Evolutionary conservation across 2,888 invertebrate genomes (phyloP).

Genomic region (Tinea trinotella): DNA sequence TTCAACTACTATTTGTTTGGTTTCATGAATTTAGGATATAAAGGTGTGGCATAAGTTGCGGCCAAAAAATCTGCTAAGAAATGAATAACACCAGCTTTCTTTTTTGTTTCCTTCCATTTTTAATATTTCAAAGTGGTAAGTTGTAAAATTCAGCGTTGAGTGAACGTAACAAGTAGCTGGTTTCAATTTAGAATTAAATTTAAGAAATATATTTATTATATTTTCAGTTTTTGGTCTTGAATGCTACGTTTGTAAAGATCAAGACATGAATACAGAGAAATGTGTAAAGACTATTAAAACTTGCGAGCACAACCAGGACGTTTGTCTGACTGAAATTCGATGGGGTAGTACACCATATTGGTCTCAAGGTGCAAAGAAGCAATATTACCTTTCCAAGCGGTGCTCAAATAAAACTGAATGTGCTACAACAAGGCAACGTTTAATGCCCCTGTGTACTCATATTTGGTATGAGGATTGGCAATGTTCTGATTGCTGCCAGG

Average conservation of each 20-base stretch:
- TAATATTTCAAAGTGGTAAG: slow-evolving; percentile 5
- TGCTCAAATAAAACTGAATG: slow-evolving; percentile 89
- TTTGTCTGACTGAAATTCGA: slow-evolving; percentile 89
- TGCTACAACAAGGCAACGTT: slow-evolving; percentile 76
- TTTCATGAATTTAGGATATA: too few species aligned
- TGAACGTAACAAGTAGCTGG: too few species aligned
- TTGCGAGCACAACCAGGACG: slow-evolving; percentile 89
- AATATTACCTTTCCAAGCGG: slow-evolving; percentile 92
- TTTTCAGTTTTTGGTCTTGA: slow-evolving; percentile 80
- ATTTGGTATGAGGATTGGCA: slow-evolving; percentile 98
- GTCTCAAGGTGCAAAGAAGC: slow-evolving; percentile 93
- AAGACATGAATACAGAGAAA: slow-evolving; percentile 93
- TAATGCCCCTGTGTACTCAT: slow-evolving; percentile 86
- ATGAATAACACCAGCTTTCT: not conserved
- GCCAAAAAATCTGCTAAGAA: not conserved
- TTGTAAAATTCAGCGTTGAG: not conserved
- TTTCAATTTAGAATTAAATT: too few species aligned
- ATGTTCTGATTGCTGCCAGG: slow-evolving; percentile 95
- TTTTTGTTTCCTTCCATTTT: not conserved
- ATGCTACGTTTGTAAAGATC: slow-evolving; percentile 95
- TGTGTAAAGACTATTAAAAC: slow-evolving; percentile 93
- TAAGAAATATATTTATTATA: not conserved
- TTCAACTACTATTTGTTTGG: too few species aligned
- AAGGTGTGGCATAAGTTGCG: too few species aligned
- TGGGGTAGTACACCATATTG: slow-evolving; percentile 98